These are phyloP conservation scores for Phylloscopus trochiloides DNA, from an alignment of 2,113 vertebrate genomes.

Conservation along the genomic window DNA sequence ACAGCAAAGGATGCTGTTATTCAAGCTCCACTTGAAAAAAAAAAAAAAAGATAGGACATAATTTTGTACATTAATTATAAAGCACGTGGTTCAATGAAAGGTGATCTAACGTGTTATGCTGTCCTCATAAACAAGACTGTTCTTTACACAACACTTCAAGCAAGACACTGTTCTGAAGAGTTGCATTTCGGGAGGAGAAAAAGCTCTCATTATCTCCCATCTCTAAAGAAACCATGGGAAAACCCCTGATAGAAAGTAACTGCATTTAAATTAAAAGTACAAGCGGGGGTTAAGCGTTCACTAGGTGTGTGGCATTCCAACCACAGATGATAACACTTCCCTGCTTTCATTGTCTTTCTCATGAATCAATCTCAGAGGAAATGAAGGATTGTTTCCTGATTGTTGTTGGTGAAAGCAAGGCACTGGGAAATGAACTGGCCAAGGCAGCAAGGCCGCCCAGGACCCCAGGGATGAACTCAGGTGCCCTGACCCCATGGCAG, in stretches of 20 bases:
- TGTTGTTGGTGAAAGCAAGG: neutral
- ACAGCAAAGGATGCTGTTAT: neutral
- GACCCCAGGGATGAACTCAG: neutral
- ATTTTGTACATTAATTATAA: neutral
- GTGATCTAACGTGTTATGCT: neutral
- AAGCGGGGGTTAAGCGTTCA: fast-evolving
- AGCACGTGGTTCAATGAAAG: neutral
- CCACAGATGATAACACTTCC: neutral
- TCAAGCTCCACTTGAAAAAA: conserved; percentile 2
- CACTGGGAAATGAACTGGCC: neutral
- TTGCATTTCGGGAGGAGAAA: neutral
- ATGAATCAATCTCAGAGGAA: neutral
- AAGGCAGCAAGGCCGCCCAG: neutral
- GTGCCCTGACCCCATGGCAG: neutral
- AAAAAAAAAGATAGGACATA: neutral
- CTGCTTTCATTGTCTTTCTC: neutral
- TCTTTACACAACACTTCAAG: neutral
- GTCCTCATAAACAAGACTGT: neutral
- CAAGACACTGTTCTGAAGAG: neutral
- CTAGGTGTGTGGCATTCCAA: conserved; percentile 22
- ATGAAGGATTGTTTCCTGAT: neutral
- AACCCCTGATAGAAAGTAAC: neutral
- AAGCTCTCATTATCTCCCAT: neutral
- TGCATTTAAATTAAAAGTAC: neutral
- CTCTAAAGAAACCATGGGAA: conserved; percentile 15